Percentiles rank a stretch among this genome's conserved stretches.
These are phyloP conservation scores for Stramonita haemastoma DNA, from an alignment of 2,888 invertebrate genomes.

Conservation along the genomic window DNA sequence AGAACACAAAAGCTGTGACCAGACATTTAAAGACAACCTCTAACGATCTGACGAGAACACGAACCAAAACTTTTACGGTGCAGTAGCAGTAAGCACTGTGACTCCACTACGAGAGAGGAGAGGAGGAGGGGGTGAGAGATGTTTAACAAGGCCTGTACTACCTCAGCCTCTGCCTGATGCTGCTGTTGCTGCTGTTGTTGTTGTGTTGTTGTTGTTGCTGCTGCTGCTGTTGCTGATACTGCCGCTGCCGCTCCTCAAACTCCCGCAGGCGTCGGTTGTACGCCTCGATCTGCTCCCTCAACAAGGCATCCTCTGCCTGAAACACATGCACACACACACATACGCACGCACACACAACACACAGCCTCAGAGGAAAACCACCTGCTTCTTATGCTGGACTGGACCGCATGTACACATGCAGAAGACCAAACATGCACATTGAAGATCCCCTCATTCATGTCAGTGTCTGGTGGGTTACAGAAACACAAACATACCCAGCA, in stretches of 20 bases:
- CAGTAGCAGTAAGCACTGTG: no score
- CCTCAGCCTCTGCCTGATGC: slow-evolving; percentile 80
- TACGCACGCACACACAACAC: background rate
- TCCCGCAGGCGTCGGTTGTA: slow-evolving; percentile 94
- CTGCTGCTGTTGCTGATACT: slow-evolving; percentile 86
- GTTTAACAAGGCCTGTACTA: slow-evolving; percentile 77
- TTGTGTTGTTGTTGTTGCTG: slow-evolving; percentile 86
- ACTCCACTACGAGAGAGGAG: no score
- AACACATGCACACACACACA: slow-evolving; percentile 40
- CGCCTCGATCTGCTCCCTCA: slow-evolving; percentile 93
- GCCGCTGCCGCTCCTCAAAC: slow-evolving; percentile 88
- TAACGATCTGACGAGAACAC: no score
- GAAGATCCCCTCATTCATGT: no score
- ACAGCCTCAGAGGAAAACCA: background rate
- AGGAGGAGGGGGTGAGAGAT: slow-evolving; percentile 57
- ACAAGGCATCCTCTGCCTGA: slow-evolving; percentile 88
- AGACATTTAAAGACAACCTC: no score
- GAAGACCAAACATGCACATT: no score
- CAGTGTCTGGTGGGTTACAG: no score
- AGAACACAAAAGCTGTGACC: no score
- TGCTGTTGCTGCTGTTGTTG: slow-evolving; percentile 87
- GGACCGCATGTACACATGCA: no score
- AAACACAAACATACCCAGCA: no score
- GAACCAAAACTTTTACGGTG: no score
- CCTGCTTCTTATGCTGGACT: no score